Conservation (phyloP, 37 sponge, comb jelly and placozoan genomes). For the Geodia barretti region DNA sequence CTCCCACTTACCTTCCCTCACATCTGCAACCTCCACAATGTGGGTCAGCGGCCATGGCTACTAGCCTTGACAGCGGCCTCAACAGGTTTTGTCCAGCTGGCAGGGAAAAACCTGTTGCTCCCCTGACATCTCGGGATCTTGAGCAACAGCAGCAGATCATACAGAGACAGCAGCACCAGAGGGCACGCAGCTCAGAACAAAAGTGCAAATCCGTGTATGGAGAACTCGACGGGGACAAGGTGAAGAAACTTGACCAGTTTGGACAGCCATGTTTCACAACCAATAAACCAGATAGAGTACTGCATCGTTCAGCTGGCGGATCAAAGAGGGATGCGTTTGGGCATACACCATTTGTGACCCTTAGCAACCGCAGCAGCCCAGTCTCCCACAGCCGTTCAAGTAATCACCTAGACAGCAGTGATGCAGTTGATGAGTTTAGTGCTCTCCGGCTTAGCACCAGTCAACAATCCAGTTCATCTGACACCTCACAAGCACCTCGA, state of each 20-base stretch:
- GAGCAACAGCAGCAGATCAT: neutral
- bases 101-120: neutral
- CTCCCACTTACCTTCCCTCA: neutral
- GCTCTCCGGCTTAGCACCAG: neutral
- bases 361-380: neutral
- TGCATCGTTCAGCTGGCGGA: neutral
- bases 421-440: neutral
- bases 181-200: neutral
- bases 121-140: neutral
- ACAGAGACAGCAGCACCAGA: neutral
- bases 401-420: no score
- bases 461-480: neutral
- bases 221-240: neutral
- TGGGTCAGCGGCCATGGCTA: neutral
- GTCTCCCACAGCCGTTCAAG: neutral
- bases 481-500: neutral
- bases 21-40: neutral
- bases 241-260: neutral
- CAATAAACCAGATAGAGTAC: neutral
- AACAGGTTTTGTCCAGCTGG: neutral
- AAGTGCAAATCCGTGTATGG: neutral
- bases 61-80: neutral
- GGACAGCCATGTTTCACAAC: neutral
- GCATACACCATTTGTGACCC: neutral
- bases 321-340: neutral